Evolutionary conservation across 2,888 invertebrate species (phyloP).

Genomic region (Platypus cylindrus): DNA sequence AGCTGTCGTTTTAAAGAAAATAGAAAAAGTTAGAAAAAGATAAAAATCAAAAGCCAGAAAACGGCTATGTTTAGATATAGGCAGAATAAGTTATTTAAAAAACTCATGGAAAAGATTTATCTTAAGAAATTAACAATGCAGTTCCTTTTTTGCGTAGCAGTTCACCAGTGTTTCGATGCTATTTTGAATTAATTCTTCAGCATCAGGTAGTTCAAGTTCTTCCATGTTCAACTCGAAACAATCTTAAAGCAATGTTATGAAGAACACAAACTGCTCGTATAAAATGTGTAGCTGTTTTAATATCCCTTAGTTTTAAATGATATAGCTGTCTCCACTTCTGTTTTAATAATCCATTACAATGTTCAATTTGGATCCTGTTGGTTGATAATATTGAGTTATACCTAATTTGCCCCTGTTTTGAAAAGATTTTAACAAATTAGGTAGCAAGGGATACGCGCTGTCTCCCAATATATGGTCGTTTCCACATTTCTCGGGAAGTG

Average conservation of each 20-base stretch:
- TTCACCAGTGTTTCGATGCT: too few species aligned
- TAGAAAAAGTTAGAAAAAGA: too few species aligned
- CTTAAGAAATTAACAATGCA: too few species aligned
- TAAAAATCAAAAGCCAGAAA: too few species aligned
- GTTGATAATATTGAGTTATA: slow-evolving; percentile 2
- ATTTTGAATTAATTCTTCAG: too few species aligned
- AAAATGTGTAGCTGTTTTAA: slow-evolving; percentile 2
- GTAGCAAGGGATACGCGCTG: slow-evolving; percentile 11
- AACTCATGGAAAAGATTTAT: too few species aligned
- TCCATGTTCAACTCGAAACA: too few species aligned
- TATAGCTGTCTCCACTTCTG: slow-evolving; percentile 11
- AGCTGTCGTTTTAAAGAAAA: too few species aligned
- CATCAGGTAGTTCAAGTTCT: too few species aligned
- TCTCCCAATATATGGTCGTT: slow-evolving; percentile 8
- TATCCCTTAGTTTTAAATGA: slow-evolving; percentile 7
- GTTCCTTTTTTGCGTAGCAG: too few species aligned
- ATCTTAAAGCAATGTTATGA: slow-evolving; percentile 3
- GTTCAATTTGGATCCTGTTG: slow-evolving; percentile 9
- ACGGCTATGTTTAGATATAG: too few species aligned
- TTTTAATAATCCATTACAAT: slow-evolving; percentile 12
- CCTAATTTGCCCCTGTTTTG: slow-evolving; percentile 8
- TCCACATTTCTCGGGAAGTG: slow-evolving; percentile 9
- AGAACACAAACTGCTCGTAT: slow-evolving; percentile 7
- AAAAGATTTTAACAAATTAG: slow-evolving; percentile 8
- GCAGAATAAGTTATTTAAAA: too few species aligned